phyloP scores from a whole-genome alignment of 2,888 invertebrate genomes.

The Lasioglossum vierecki region DNA sequence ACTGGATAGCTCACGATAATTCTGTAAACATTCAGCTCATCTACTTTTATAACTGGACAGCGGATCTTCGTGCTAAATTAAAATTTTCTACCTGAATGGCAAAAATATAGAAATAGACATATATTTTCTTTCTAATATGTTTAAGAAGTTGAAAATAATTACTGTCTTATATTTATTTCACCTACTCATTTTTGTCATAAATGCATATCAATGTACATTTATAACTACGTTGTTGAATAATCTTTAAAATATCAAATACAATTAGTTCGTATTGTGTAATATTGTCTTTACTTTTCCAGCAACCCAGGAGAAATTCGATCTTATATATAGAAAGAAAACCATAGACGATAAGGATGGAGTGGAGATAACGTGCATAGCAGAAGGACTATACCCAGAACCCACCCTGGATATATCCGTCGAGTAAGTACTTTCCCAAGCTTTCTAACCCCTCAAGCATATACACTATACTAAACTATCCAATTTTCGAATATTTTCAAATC shows the following conservation, averaged over 20 bases:
- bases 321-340: conserved; percentile 73
- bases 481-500: conserved; percentile 38
- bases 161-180: no score
- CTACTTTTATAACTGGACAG: neutral
- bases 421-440: conserved; percentile 74
- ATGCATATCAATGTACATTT: no score
- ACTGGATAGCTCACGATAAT: neutral
- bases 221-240: neutral
- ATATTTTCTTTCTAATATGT: no score
- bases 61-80: no score
- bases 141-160: no score
- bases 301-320: conserved; percentile 79
- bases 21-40: neutral
- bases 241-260: no score
- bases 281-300: conserved; percentile 74
- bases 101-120: no score
- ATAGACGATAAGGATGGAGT: conserved; percentile 76
- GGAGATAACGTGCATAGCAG: conserved; percentile 79
- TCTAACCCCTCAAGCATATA: conserved; percentile 2
- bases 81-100: no score
- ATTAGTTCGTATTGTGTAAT: no score
- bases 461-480: conserved; percentile 24
- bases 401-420: conserved; percentile 80
- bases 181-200: no score
- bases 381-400: conserved; percentile 81